A percentile compares a stretch with the other conserved stretches of the same genome.
These are phyloP conservation scores for Pagetopsis macropterus DNA, from an alignment of 2,797 vertebrate genomes.

Conservation along the genomic window DNA sequence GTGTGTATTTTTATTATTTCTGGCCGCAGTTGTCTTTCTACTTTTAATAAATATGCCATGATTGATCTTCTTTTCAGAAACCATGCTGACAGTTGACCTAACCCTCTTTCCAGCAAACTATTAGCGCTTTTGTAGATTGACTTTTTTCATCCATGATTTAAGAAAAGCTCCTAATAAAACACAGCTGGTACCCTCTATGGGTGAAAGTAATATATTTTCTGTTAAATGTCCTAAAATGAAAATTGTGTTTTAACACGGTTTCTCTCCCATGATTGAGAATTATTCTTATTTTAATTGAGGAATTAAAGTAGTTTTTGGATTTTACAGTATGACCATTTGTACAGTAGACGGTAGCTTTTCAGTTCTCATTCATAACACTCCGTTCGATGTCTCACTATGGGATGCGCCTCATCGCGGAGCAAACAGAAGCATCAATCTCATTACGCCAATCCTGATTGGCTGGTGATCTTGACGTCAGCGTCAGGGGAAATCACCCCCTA, in stretches of 20 bases:
- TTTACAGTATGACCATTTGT: constrained; percentile 22
- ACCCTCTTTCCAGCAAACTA: constrained; percentile 43
- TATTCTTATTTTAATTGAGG: constrained; percentile 6
- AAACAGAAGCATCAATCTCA: no score
- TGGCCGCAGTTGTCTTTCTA: constrained; percentile 17
- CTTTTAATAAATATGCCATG: constrained; percentile 45
- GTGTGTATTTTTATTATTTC: constrained; percentile 26
- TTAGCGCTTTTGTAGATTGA: constrained; percentile 35
- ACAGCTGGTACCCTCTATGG: constrained; percentile 18
- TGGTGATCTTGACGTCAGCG: no score
- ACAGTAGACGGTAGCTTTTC: constrained; percentile 6
- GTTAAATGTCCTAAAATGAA: constrained; percentile 5
- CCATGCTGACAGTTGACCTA: constrained; percentile 60
- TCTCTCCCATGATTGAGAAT: constrained; percentile 1
- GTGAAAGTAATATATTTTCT: constrained; percentile 18
- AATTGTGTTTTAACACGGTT: neutral
- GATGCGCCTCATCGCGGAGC: no score
- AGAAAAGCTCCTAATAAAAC: constrained; percentile 20
- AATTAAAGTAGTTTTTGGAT: constrained; percentile 7
- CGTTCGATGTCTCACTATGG: no score
- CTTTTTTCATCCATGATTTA: constrained; percentile 40
- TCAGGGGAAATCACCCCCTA: no score
- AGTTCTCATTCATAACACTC: no score
- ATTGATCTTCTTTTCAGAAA: constrained; percentile 47
- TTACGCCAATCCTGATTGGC: no score